Evolutionary conservation across 2,888 invertebrate genomes (phyloP).

Genomic region (Zele albiditarsus): DNA sequence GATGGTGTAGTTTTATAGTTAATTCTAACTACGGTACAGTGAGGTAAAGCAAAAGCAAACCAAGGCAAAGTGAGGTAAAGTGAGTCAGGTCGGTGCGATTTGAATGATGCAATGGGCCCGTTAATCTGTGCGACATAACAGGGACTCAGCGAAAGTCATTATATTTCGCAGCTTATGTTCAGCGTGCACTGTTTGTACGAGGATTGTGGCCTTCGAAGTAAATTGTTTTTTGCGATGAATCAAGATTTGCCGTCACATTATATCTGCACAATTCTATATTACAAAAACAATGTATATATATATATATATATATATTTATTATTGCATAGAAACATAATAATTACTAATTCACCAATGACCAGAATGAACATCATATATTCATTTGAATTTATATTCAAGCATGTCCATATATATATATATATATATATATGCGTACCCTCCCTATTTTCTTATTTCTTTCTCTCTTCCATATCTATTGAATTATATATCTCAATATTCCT

Average conservation of each 20-base stretch:
- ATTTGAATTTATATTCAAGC: not conserved
- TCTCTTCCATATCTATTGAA: conserved; percentile 4
- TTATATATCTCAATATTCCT: not conserved
- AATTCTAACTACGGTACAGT: conserved; percentile 24
- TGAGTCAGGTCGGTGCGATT: conserved; percentile 51
- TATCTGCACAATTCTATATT: not conserved
- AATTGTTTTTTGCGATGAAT: conserved; percentile 69
- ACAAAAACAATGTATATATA: not conserved
- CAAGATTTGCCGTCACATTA: conserved; percentile 25
- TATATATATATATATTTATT: not conserved
- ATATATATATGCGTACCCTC: not conserved
- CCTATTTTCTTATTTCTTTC: not conserved
- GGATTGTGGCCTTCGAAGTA: conserved; percentile 72
- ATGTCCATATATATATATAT: not conserved
- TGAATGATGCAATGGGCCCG: conserved; percentile 55
- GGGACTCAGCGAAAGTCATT: conserved; percentile 70
- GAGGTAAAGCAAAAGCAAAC: conserved; percentile 12
- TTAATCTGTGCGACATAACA: conserved; percentile 55
- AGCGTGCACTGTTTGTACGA: conserved; percentile 63
- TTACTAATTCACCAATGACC: too few relatives aligned
- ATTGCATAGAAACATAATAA: not conserved
- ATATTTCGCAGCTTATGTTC: conserved; percentile 68
- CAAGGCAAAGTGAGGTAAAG: conserved; percentile 38
- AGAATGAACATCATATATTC: not conserved
- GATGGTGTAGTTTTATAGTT: conserved; percentile 20